Evolutionary conservation across 2,888 invertebrate species (phyloP), one percentile per base, ranked within the genome.

Genomic region (Chrysina gloriosa): DNA sequence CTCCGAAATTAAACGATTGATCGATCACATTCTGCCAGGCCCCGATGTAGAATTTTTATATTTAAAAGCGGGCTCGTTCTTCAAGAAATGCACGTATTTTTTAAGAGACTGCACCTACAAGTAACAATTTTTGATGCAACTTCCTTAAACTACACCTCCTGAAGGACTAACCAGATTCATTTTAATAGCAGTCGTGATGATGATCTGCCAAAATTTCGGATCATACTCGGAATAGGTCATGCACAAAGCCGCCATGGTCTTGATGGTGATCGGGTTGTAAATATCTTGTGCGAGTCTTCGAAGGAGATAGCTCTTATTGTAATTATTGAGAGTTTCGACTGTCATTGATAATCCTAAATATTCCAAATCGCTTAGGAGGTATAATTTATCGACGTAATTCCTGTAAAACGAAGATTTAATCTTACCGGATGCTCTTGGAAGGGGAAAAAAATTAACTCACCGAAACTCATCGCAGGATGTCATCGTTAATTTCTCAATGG

Each of bases 11-110:
- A 67, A 80, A 77, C 1, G 71, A 72, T 66, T 79, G 63, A 68
- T 77, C 74, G 5, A 80, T 72, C 14, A 80, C 71, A 11, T 68
- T 70, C 67, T 80, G 77, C 82, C 81, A 82, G 7, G 79, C 80
- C 4, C 76, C 72, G n/a, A 77, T 68, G 63, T 77, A 79, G 69
- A 77, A 79, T 7, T 70, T 70, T 74, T 77, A 48, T 76, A 75
- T 21, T 61, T 66, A 42, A 71, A 75, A 27, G 6, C 31, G 36
- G 77, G 67, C n/a, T 54, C 54, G 39, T 74, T 69, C 48, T 75
- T 78, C 21, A 80, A 71, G 61, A 76, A 77, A 47, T 76, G 70
- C 2, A 82, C 64, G 50, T 79, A 79, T 9, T 70, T 73, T 54
- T 75, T 76, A 5, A 81, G 69, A 52, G 78, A 77, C 2, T 72